phyloP scores from a whole-genome alignment of 2,888 invertebrate genomes.

The Hipparchia semele region DNA sequence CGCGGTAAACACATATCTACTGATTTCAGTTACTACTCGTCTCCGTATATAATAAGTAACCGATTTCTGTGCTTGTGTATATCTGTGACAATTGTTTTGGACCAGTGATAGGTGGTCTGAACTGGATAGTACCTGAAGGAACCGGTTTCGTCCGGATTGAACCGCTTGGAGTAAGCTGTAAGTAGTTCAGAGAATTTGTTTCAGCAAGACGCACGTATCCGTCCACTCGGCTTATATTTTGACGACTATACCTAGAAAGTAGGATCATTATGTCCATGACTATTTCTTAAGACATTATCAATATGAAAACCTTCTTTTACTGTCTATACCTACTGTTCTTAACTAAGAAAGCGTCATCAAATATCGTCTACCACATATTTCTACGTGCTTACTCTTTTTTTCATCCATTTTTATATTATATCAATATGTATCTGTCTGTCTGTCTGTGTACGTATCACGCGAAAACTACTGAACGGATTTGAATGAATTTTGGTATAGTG shows the following conservation, averaged over 20 bases:
- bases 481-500: too few relatives aligned
- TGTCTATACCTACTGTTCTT: not conserved
- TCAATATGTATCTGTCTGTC: too few relatives aligned
- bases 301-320: not conserved
- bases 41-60: constrained; percentile 24
- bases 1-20: constrained; percentile 25
- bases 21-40: constrained; percentile 24
- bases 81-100: constrained; percentile 45
- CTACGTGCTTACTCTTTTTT: too few relatives aligned
- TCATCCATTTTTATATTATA: too few relatives aligned
- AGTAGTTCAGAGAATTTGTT: constrained; percentile 53
- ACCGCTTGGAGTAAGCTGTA: constrained; percentile 57
- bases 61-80: constrained; percentile 37
- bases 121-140: constrained; percentile 32
- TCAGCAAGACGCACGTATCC: constrained; percentile 39
- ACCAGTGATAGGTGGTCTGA: constrained; percentile 35
- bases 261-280: not conserved
- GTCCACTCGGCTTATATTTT: constrained; percentile 21
- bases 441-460: too few relatives aligned
- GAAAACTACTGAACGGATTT: too few relatives aligned
- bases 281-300: not conserved
- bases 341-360: too few relatives aligned
- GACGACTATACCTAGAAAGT: not conserved
- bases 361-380: too few relatives aligned
- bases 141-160: constrained; percentile 61